Evolutionary conservation across 2,888 invertebrate species (phyloP).

Genomic region (Stramonita haemastoma): DNA sequence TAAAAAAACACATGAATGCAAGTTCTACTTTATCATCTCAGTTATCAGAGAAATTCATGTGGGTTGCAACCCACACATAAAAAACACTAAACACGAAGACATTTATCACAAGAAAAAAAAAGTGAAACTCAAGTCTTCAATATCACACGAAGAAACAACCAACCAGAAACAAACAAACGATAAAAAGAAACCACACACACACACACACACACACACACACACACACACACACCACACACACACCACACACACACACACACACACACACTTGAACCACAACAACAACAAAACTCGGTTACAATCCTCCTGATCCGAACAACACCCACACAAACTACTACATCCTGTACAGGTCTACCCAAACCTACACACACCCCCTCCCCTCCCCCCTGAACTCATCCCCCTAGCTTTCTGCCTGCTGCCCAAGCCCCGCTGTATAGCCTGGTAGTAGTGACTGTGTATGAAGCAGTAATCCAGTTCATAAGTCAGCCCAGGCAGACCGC

Average conservation of each 20-base stretch:
- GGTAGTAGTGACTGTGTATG: background rate
- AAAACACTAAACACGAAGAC: no score
- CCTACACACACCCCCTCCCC: background rate
- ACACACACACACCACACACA: background rate
- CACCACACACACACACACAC: background rate
- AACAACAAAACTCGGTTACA: background rate
- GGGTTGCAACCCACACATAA: no score
- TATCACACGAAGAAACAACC: background rate
- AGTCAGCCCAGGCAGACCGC: background rate
- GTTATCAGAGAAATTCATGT: no score
- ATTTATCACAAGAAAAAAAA: no score
- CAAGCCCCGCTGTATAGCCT: no score
- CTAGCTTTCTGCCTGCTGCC: background rate
- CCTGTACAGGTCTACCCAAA: background rate
- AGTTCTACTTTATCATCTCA: no score
- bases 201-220: background rate
- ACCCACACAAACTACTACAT: background rate
- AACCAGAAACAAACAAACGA: background rate
- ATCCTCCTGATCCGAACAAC: background rate
- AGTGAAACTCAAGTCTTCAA: no score
- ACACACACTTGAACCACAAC: background rate
- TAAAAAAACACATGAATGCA: no score
- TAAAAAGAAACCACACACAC: no score
- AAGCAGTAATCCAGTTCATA: conserved; percentile 31
- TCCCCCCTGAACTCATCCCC: background rate